Percentiles rank a stretch among this genome's conserved stretches.
Evolutionary conservation across 2,888 invertebrate genomes (phyloP).

Genomic region (Drosophila subquinaria): DNA sequence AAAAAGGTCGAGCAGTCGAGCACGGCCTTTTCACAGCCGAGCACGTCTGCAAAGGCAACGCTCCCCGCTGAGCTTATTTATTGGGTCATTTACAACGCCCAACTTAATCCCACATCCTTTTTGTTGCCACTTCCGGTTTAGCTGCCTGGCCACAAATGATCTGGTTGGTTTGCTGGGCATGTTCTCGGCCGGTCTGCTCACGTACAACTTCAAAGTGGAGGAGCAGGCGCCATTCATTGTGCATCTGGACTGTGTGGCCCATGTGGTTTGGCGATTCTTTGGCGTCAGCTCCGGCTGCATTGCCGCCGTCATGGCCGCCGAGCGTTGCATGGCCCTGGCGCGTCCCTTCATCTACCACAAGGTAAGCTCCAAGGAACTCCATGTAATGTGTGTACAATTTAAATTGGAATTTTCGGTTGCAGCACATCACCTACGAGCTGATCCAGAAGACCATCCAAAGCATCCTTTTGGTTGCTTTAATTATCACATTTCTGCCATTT

Average conservation of each 20-base stretch:
- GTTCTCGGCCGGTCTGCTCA: conserved; percentile 89
- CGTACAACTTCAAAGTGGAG: conserved; percentile 84
- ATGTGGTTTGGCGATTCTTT: conserved; percentile 92
- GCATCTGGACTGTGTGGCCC: conserved; percentile 83
- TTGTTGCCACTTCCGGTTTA: conserved; percentile 83
- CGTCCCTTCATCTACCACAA: conserved; percentile 95
- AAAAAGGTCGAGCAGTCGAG: conserved; percentile 4
- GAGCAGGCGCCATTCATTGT: conserved; percentile 75
- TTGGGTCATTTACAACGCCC: conserved; percentile 23
- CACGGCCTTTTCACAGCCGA: neutral
- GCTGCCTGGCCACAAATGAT: conserved; percentile 92
- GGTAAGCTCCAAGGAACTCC: conserved; percentile 86
- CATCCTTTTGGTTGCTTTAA: conserved; percentile 90
- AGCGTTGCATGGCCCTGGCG: conserved; percentile 94
- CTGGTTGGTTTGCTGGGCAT: conserved; percentile 92
- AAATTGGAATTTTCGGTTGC: neutral
- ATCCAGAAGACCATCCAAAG: conserved; percentile 90
- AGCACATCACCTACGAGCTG: conserved; percentile 93
- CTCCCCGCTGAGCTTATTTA: conserved; percentile 45
- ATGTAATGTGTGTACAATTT: neutral
- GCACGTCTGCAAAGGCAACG: conserved; percentile 1
- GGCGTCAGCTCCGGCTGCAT: conserved; percentile 95
- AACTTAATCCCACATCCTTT: conserved; percentile 47
- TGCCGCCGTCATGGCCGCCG: conserved; percentile 94
- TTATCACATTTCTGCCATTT: conserved; percentile 91